These are phyloP conservation scores for Himalopsyche tibetana DNA, from an alignment of 2,888 invertebrate genomes.

Conservation along the genomic window DNA sequence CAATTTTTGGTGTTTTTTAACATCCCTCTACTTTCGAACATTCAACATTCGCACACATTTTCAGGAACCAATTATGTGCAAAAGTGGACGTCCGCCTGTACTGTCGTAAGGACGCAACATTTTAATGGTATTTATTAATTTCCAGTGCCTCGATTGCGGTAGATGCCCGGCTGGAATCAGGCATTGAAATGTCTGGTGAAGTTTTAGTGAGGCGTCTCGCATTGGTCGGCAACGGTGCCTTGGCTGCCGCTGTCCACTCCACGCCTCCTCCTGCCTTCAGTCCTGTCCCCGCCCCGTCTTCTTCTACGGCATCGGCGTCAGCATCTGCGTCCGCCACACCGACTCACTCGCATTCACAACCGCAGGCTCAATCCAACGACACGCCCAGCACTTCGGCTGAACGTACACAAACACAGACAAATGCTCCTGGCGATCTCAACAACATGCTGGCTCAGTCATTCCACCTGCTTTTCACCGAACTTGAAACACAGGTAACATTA, in stretches of 20 bases:
- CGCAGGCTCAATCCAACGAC: constrained; percentile 74
- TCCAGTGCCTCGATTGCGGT: constrained; percentile 82
- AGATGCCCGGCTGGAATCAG: constrained; percentile 87
- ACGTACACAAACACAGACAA: neutral
- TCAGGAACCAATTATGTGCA: no score
- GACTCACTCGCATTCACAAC: constrained; percentile 73
- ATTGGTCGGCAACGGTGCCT: constrained; percentile 80
- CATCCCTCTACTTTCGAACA: no score
- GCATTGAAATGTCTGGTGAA: constrained; percentile 87
- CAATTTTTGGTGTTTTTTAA: no score
- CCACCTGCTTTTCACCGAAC: constrained; percentile 81
- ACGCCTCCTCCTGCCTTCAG: constrained; percentile 65
- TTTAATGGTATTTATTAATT: constrained; percentile 67
- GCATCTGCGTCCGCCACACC: constrained; percentile 71
- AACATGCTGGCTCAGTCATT: constrained; percentile 84
- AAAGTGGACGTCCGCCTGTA: no score
- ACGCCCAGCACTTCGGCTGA: constrained; percentile 73
- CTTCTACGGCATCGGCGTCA: constrained; percentile 70
- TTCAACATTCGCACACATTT: no score
- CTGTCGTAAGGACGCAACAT: neutral
- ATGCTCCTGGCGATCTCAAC: constrained; percentile 66
- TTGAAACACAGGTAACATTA: constrained; percentile 75
- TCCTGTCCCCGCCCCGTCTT: constrained; percentile 67
- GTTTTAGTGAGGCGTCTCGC: constrained; percentile 84
- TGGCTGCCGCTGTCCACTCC: constrained; percentile 77